These are phyloP conservation scores for Bothrops jararaca DNA, from an alignment of 2,113 vertebrate species.

Conservation along the genomic window DNA sequence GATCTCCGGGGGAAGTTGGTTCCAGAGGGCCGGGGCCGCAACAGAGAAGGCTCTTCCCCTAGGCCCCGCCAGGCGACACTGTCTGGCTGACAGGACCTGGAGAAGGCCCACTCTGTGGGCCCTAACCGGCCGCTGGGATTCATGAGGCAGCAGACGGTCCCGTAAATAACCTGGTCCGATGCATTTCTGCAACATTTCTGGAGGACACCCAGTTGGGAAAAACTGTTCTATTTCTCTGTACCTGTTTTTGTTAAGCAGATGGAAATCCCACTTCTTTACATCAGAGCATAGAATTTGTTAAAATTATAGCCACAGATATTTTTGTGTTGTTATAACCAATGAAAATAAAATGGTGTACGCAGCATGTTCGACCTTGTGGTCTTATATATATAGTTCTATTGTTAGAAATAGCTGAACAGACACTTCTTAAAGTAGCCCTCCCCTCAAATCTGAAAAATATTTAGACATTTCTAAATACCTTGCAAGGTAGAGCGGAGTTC, in stretches of 20 bases:
- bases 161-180: too few relatives aligned
- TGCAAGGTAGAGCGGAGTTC: not conserved
- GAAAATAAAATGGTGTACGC: not conserved
- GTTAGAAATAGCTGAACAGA: not conserved
- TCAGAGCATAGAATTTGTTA: not conserved
- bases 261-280: not conserved
- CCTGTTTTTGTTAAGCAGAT: not conserved
- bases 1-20: too few relatives aligned
- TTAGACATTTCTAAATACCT: not conserved
- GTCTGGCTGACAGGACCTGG: too few relatives aligned
- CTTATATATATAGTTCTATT: not conserved
- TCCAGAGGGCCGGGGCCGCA: too few relatives aligned
- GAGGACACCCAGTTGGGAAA: not conserved
- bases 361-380: not conserved
- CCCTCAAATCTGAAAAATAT: not conserved
- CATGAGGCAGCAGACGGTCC: too few relatives aligned
- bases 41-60: too few relatives aligned
- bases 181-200: too few relatives aligned
- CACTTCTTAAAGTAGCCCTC: not conserved
- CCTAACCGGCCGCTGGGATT: too few relatives aligned
- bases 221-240: not conserved
- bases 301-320: not conserved
- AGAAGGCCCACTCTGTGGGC: too few relatives aligned
- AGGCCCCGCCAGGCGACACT: too few relatives aligned
- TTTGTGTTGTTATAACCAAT: not conserved